Base-by-base conservation (phyloP, 2,888 invertebrate species). In the Eumerus sabulonum region DNA sequence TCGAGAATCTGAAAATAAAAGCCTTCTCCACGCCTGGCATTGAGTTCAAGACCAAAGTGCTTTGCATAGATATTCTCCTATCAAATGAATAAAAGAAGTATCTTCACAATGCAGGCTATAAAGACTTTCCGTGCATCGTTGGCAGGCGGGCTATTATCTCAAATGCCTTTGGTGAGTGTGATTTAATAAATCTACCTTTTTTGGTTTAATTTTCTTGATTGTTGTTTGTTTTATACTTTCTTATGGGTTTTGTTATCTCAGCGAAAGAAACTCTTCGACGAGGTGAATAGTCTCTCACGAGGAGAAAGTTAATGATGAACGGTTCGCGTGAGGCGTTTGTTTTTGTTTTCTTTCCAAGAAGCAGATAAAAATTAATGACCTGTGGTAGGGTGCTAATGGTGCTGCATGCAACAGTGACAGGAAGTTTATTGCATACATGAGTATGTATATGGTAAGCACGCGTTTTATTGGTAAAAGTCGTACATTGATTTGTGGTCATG, bases 31-130 rank as follows among this genome's bases (percentile, higher is more conserved):
- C n/a, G 44, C 27, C 27, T 48, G 53, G 53, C 53, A 64, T 64
- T 74, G 74, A 47, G 74, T 70, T 79, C 74, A 79, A 79, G 79
- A 79, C 59, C 79, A 9, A 3, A 3, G 13, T 60, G 38, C 27
- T 38, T 18, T 51, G 40, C n/a, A 42, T 45, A 1, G 9, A 13
- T 16, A 27, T 7, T 4, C 27, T 4, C 27, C 27, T 27, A 40
- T 11, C 38, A 12, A 38, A 36, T 48, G 48, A 51, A 51, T 13
- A 54, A 60, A 68, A 51, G 60, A 27, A 4, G 38, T 45, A n/a
- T n/a, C n/a, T n/a, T n/a, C n/a, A n/a, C n/a, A n/a, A n/a, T n/a
- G n/a, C n/a, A n/a, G n/a, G n/a, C n/a, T 27, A 27, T 27, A 7
- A 27, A 27, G 9, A 53, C 59, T 68, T 68, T 59, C 68, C 42